A percentile compares a stretch with the other conserved stretches of the same genome.
Conservation (phyloP, 2,888 invertebrate species). For the Ecdyonurus torrentis region DNA sequence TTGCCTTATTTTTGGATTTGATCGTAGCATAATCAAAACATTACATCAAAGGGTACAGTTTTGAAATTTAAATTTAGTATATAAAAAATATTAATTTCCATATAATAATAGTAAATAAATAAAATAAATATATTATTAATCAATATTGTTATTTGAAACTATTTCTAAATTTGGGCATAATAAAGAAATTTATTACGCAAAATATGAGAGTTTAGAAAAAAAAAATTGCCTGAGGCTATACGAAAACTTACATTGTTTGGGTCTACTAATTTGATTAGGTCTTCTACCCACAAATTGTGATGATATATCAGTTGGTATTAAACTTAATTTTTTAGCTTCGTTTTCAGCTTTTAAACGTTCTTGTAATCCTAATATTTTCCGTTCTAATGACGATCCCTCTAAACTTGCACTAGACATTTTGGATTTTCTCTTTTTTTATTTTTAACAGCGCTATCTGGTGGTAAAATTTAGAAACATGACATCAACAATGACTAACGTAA, state of each 20-base stretch:
- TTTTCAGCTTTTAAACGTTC: conserved; percentile 57
- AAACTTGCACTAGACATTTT: conserved; percentile 6
- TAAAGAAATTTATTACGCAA: too few species aligned
- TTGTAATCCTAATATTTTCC: conserved; percentile 68
- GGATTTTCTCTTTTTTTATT: not conserved
- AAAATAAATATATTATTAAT: too few species aligned
- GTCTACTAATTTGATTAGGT: conserved; percentile 38
- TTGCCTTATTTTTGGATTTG: too few species aligned
- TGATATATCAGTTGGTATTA: conserved; percentile 25
- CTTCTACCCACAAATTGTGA: conserved; percentile 26
- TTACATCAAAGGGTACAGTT: too few species aligned
- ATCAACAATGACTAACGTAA: not conserved
- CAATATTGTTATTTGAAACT: too few species aligned
- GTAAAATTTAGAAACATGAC: not conserved
- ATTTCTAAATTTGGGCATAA: not conserved
- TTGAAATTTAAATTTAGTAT: too few species aligned
- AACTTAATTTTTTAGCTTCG: conserved; percentile 41
- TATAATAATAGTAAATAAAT: too few species aligned
- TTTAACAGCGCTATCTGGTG: not conserved
- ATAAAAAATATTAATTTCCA: too few species aligned
- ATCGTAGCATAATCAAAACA: too few species aligned
- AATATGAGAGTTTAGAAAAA: not conserved
- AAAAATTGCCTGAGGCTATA: conserved; percentile 14
- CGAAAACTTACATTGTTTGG: conserved; percentile 42
- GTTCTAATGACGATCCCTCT: conserved; percentile 36